Evolutionary conservation across 2,797 vertebrate genomes (phyloP), one percentile per base, ranked within the genome.

Genomic region (Carduelis carduelis): DNA sequence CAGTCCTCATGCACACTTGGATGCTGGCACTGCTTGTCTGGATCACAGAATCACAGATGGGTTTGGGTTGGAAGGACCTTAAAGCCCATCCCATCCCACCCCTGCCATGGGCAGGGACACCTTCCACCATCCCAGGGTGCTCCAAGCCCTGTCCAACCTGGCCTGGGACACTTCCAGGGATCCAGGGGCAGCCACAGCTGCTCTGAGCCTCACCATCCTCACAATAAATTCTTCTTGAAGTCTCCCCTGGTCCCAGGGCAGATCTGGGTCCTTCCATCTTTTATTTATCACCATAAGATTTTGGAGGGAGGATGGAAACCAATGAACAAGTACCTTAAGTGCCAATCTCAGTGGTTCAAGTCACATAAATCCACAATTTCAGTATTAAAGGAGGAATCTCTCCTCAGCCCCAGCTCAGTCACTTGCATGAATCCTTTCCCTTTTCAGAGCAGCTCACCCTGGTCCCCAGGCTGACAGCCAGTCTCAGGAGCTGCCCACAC

Each of bases 11-110:
- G 12, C 50, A 83, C 22, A 47, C 32, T 26, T 1, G 10, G 50
- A 47, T 9, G 2, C 14, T 63, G 50, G 44, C 28, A 34, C 17
- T 19, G 14, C 34, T 69, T 46, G 44, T 56, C 34, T 50, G 63
- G 5, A 35, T 63, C 49, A 47, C 20, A 34, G 50, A 27, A 70
- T 30, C 50, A 30, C 37, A 30, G n/a, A 43, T 2, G 14, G 12
- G 12, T 34, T 70, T 57, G 21, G 7, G 9, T 27, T 57, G 57
- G 50, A 71, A 64, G 10, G 20, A 28, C 14, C 11, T 44, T 30
- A 37, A 56, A 76, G 14, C 6, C 0, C 47, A 47, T 32, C 53
- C 6, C 0, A 0, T 53, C 1, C 41, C 18, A 59, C 7, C 14
- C 27, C 26, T 30, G 10, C 68, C 52, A 52, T 8, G 6, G n/a